A percentile compares a stretch with the other conserved stretches of the same genome.
These are phyloP conservation scores for Phortica variegata DNA, from an alignment of 1,140 invertebrate genomes.

Conservation along the genomic window DNA sequence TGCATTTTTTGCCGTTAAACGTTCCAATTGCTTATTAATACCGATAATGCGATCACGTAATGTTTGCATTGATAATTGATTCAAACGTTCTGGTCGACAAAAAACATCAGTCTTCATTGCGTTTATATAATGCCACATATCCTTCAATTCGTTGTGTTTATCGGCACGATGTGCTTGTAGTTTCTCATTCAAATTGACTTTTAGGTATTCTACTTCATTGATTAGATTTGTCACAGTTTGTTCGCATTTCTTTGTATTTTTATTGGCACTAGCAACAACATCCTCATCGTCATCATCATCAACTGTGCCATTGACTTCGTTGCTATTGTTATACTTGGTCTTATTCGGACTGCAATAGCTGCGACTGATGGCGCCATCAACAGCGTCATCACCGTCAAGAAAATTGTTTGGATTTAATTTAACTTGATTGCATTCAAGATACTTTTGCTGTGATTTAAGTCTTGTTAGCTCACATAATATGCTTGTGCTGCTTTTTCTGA, in stretches of 20 bases:
- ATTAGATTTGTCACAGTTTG: slow-evolving; percentile 18
- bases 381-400: slow-evolving; percentile 10
- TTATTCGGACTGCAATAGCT: slow-evolving; percentile 2
- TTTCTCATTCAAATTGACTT: slow-evolving; percentile 24
- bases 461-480: slow-evolving; percentile 47
- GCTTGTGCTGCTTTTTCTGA: slow-evolving; percentile 21
- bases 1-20: slow-evolving; percentile 24
- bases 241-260: not conserved
- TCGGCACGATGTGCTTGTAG: slow-evolving; percentile 18
- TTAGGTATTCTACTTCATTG: slow-evolving; percentile 39
- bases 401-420: slow-evolving; percentile 39
- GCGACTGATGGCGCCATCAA: not conserved
- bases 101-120: slow-evolving; percentile 40
- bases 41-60: slow-evolving; percentile 37
- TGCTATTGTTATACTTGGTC: not conserved
- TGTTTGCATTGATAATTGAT: slow-evolving; percentile 28
- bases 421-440: slow-evolving; percentile 51
- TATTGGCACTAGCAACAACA: too few species aligned
- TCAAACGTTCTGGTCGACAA: slow-evolving; percentile 32
- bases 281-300: not conserved
- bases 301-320: not conserved
- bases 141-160: slow-evolving; percentile 32
- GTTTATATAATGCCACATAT: slow-evolving; percentile 37
- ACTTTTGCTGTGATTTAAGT: slow-evolving; percentile 51
- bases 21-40: slow-evolving; percentile 32